Evolutionary conservation across 2,113 vertebrate species (phyloP), one percentile per base, ranked within the genome.

Genomic region (Heliornis fulica): DNA sequence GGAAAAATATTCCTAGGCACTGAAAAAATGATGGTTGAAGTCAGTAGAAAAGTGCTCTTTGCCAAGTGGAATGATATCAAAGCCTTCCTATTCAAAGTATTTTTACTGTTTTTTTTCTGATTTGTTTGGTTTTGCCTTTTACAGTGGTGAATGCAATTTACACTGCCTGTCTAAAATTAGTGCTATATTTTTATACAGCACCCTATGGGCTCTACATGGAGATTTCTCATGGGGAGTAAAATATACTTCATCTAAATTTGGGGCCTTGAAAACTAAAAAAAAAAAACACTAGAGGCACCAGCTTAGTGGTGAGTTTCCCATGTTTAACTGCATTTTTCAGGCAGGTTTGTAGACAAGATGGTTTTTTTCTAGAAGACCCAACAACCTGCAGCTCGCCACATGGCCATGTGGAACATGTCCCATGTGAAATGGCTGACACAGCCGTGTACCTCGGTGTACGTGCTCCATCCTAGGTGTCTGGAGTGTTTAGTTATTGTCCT

Each of bases 101-200:
- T 90, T 66, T 87, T 32, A 36, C 50, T 28, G 2, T 70, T 90
- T 70, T 90, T 70, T 74, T 95, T 89, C 32, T 61, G 14, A 21
- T 87, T 71, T 43, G 29, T 89, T 93, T 59, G 63, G 28, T 41
- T 92, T 95, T 94, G 61, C 83, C 69, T 87, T 76, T 89, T 87
- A 74, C 40, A 90, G 76, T 59, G 69, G 51, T 86, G 51, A 88
- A 46, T 79, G 45, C 36, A 83, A 48, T 75, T 95, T 46, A 74
- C 68, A 51, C 59, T 77, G 41, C 64, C 60, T 89, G 56, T 70
- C 79, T 89, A 68, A 92, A 93, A 71, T 92, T 26, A 91, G 32
- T 45, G 76, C 45, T 68, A 2, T 69, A 48, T 92, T 92, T 92
- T 95, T 90, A 40, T 75, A 65, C 56, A 69, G 90, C 72, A 80